These are phyloP conservation scores for Meloidogyne chitwoodi DNA, from an alignment of 1,140 invertebrate genomes.

Conservation along the genomic window DNA sequence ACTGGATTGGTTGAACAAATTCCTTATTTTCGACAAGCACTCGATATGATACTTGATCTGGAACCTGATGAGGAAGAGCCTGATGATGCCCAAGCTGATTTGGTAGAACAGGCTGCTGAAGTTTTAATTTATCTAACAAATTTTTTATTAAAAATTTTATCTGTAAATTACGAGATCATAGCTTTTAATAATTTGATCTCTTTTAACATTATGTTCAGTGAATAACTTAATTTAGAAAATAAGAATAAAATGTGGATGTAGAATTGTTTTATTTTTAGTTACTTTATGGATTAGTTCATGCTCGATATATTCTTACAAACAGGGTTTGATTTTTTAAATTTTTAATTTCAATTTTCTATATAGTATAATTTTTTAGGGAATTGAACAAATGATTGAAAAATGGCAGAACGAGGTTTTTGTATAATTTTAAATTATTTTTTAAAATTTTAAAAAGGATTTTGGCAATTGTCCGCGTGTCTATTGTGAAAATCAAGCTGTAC, in stretches of 20 bases:
- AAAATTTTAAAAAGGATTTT: conserved; percentile 78
- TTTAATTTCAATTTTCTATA: neutral
- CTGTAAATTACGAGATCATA: too few relatives aligned
- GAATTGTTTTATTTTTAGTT: conserved; percentile 67
- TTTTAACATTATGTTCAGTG: too few relatives aligned
- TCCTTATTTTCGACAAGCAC: conserved; percentile 93
- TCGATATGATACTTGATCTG: conserved; percentile 98
- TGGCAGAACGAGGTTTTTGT: neutral
- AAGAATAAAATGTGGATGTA: too few relatives aligned
- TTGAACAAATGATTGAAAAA: conserved; percentile 73
- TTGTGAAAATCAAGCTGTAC: conserved; percentile 92
- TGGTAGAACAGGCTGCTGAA: conserved; percentile 97
- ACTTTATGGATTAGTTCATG: conserved; percentile 95
- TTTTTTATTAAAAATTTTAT: too few relatives aligned
- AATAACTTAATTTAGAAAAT: too few relatives aligned
- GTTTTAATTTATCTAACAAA: too few relatives aligned
- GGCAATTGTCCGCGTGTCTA: conserved; percentile 86
- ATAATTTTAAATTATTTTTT: neutral
- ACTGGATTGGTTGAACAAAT: conserved; percentile 98
- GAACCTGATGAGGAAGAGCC: conserved; percentile 79
- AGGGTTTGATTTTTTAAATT: conserved; percentile 61
- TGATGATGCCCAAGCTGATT: conserved; percentile 90
- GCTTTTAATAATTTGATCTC: too few relatives aligned
- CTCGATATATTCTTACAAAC: conserved; percentile 97
- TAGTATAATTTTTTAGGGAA: conserved; percentile 67